Conservation (phyloP, 2,888 invertebrate species). For the Orthonychiurus folsomi region DNA sequence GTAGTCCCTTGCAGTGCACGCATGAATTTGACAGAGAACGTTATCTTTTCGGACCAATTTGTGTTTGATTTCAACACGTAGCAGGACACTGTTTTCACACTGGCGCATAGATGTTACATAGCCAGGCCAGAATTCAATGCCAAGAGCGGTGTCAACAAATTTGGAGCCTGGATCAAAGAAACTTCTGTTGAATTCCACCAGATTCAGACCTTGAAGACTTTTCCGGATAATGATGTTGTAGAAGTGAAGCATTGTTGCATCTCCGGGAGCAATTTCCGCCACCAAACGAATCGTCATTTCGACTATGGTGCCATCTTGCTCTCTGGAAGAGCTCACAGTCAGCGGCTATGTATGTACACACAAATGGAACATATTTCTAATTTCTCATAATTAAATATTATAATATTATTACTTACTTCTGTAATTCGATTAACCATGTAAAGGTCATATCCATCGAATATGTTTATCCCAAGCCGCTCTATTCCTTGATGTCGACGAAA, state of each 20-base stretch:
- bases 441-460: slow-evolving; percentile 66
- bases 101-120: slow-evolving; percentile 65
- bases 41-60: slow-evolving; percentile 75
- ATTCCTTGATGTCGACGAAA: slow-evolving; percentile 51
- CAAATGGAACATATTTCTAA: no score
- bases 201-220: slow-evolving; percentile 24
- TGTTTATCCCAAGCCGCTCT: slow-evolving; percentile 50
- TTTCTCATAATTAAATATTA: not conserved
- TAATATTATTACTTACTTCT: not conserved
- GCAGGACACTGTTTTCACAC: slow-evolving; percentile 64
- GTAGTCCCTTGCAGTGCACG: no score
- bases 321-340: slow-evolving; percentile 21
- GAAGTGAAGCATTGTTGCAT: slow-evolving; percentile 28
- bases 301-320: slow-evolving; percentile 19
- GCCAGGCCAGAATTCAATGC: slow-evolving; percentile 64
- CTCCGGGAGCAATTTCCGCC: slow-evolving; percentile 21
- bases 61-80: slow-evolving; percentile 70
- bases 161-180: slow-evolving; percentile 21
- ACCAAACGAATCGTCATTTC: slow-evolving; percentile 26
- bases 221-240: slow-evolving; percentile 33
- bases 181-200: slow-evolving; percentile 28
- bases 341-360: slow-evolving; percentile 22
- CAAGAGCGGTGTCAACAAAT: slow-evolving; percentile 53
- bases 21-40: no score
- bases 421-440: slow-evolving; percentile 50